These are phyloP conservation scores for Hylaeus anthracinus DNA, from an alignment of 1,140 invertebrate genomes.

Conservation along the genomic window DNA sequence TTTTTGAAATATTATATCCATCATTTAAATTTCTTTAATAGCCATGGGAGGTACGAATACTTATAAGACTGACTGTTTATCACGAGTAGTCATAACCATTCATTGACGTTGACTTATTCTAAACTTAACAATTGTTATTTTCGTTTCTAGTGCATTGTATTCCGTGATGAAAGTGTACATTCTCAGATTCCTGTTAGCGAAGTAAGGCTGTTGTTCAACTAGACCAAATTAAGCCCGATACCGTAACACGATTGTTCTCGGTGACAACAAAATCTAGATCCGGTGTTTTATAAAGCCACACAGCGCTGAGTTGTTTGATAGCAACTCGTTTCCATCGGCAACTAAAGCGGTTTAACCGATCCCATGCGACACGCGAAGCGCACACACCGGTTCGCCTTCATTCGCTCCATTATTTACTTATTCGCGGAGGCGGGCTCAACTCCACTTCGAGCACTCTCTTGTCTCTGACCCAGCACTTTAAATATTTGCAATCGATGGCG, in stretches of 20 bases:
- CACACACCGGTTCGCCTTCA: constrained; percentile 25
- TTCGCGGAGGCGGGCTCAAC: constrained; percentile 16
- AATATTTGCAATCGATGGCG: constrained; percentile 78
- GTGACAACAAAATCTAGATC: background rate
- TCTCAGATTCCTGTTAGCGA: too few relatives aligned
- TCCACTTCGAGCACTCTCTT: constrained; percentile 35
- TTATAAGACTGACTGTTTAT: too few relatives aligned
- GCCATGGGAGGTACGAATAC: too few relatives aligned
- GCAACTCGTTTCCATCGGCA: background rate
- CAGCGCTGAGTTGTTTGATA: background rate
- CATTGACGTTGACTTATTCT: too few relatives aligned
- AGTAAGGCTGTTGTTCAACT: too few relatives aligned
- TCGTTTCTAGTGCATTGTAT: too few relatives aligned
- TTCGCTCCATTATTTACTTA: constrained; percentile 27
- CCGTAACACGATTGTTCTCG: background rate
- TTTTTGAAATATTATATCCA: too few relatives aligned
- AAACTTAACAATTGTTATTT: too few relatives aligned
- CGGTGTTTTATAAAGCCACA: background rate
- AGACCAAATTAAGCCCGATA: too few relatives aligned
- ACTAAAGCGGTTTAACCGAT: constrained; percentile 39
- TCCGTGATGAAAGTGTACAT: too few relatives aligned
- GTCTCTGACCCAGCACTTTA: constrained; percentile 71
- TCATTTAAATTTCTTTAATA: too few relatives aligned
- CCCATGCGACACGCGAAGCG: constrained; percentile 17
- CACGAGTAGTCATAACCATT: too few relatives aligned